These are phyloP conservation scores for Alviniconcha strummeri DNA, from an alignment of 2,888 invertebrate species.

Conservation along the genomic window DNA sequence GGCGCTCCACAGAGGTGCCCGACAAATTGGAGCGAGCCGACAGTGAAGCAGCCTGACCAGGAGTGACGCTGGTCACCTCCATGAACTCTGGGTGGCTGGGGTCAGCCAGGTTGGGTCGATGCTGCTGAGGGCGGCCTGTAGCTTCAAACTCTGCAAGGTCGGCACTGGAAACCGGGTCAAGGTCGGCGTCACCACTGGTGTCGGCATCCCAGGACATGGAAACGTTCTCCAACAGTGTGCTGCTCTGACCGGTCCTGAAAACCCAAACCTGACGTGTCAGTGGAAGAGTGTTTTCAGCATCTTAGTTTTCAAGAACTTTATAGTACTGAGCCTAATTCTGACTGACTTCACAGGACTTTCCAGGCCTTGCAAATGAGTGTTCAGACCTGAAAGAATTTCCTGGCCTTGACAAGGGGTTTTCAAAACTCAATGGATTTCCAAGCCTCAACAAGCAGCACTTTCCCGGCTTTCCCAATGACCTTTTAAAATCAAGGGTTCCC, in stretches of 20 bases:
- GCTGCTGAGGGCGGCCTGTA: slow-evolving; percentile 26
- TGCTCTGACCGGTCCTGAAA: slow-evolving; percentile 36
- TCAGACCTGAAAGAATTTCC: too few species aligned
- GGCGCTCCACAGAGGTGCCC: slow-evolving; percentile 19
- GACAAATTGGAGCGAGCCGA: slow-evolving; percentile 26
- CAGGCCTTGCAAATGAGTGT: too few species aligned
- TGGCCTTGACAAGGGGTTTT: too few species aligned
- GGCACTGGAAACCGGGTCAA: slow-evolving; percentile 28
- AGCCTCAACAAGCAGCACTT: too few species aligned
- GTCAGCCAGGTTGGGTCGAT: slow-evolving; percentile 32
- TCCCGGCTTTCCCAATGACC: too few species aligned
- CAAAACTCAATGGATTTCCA: too few species aligned
- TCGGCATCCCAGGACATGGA: slow-evolving; percentile 63
- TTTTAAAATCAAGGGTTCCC: too few species aligned
- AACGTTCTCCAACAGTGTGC: slow-evolving; percentile 63
- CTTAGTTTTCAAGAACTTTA: too few species aligned
- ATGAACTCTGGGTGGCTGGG: slow-evolving; percentile 53
- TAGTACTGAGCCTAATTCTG: too few species aligned
- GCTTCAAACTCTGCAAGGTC: slow-evolving; percentile 44
- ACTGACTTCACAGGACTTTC: too few species aligned
- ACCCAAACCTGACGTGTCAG: not conserved
- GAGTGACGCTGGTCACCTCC: slow-evolving; percentile 58
- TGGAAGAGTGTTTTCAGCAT: too few species aligned
- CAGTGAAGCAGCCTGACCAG: slow-evolving; percentile 35
- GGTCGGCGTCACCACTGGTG: slow-evolving; percentile 50